These are phyloP conservation scores for Nasua narica DNA, from an alignment of 2,797 vertebrate genomes.

Conservation along the genomic window DNA sequence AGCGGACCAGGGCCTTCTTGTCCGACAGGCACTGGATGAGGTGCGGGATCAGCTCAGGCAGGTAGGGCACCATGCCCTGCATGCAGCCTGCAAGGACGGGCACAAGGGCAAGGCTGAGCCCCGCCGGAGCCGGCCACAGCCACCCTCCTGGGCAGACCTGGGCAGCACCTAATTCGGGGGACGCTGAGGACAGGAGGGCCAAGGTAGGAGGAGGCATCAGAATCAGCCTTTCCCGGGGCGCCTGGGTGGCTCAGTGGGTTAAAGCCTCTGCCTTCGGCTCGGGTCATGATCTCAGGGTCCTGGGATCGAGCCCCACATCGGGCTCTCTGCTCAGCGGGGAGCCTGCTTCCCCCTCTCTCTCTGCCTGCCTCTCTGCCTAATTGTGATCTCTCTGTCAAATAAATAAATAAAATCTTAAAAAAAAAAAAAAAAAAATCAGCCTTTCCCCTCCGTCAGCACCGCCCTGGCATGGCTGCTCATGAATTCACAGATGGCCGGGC, in stretches of 20 bases:
- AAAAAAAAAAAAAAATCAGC: no score
- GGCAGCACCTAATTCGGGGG: neutral
- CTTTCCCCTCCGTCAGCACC: neutral
- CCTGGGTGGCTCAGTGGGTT: no score
- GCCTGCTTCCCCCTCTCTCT: no score
- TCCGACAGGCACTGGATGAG: conserved; percentile 94
- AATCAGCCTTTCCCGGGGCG: neutral
- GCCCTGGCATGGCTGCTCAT: neutral
- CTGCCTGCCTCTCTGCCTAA: no score
- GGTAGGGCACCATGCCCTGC: conserved; percentile 96
- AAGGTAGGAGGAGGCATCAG: neutral
- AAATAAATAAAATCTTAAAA: no score
- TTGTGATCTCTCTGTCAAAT: no score
- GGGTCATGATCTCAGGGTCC: no score
- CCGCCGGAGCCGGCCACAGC: neutral
- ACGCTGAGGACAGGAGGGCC: neutral
- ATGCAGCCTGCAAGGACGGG: conserved; percentile 88
- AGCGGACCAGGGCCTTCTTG: conserved; percentile 95
- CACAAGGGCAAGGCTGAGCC: neutral
- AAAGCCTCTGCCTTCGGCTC: no score
- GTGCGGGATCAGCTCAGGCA: conserved; percentile 95
- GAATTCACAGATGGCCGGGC: neutral
- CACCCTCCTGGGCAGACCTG: neutral
- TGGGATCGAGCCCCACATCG: no score
- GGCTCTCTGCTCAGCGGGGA: no score